phyloP scores from a whole-genome alignment of 2,888 invertebrate genomes.

The Galerucella nymphaeae region DNA sequence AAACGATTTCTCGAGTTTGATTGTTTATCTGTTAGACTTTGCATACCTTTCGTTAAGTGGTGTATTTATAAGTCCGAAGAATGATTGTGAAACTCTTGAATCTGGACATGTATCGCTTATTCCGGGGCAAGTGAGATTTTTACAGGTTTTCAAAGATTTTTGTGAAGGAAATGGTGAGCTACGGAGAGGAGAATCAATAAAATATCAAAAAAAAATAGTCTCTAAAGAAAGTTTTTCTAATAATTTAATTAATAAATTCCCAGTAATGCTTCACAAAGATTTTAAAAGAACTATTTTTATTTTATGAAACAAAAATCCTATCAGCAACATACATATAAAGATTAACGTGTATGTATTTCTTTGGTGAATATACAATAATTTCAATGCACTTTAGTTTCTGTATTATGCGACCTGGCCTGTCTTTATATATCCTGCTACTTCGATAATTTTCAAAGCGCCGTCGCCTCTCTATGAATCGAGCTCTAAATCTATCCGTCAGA shows the following conservation, averaged over 20 bases:
- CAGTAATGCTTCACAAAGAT: too few species aligned
- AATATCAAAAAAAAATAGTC: too few species aligned
- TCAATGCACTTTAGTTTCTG: constrained; percentile 53
- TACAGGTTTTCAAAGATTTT: too few species aligned
- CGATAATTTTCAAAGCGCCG: constrained; percentile 59
- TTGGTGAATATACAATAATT: constrained; percentile 52
- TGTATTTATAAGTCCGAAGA: constrained; percentile 1
- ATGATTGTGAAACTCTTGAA: too few species aligned
- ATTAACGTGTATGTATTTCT: constrained; percentile 33
- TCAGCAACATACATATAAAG: neutral
- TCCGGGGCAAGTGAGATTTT: too few species aligned
- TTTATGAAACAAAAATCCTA: neutral
- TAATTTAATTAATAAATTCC: too few species aligned
- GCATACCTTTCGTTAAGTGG: constrained; percentile 17
- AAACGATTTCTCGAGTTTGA: neutral
- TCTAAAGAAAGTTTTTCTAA: too few species aligned
- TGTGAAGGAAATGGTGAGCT: too few species aligned
- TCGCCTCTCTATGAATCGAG: constrained; percentile 54
- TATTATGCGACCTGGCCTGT: constrained; percentile 50
- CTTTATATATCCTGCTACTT: constrained; percentile 55
- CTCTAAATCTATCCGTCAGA: constrained; percentile 58
- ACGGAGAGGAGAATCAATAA: too few species aligned
- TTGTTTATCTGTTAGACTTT: constrained; percentile 7
- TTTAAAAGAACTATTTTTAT: too few species aligned
- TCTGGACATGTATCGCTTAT: too few species aligned